Base-by-base conservation (phyloP, 2,113 vertebrate species). In the Galeopterus variegatus region DNA sequence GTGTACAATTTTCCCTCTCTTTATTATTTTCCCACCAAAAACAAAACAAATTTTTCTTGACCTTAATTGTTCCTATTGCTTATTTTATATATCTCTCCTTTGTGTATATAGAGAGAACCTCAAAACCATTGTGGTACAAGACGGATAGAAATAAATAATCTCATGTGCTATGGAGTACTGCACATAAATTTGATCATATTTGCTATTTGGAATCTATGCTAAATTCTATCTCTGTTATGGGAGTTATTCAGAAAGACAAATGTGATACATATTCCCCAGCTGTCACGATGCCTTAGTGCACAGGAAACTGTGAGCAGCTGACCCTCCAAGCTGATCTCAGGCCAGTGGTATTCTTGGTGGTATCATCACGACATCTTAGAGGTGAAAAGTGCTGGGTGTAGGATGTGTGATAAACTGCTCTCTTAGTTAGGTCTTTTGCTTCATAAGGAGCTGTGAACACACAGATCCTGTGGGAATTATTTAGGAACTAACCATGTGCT, bases 261-360 rank as follows among this genome's bases (percentile, higher is more conserved):
- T 80, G 52, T 65, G 79, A 60, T 0, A 48, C 52, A 67, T 65
- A 60, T 4, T 31, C 24, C n/a, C 83, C 89, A 76, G 83, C 88
- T 94, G 83, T 90, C 70, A 36, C 0, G 2, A 28, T 76, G 73
- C 79, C 69, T 82, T 60, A 17, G 2, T 7, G 33, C 28, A 67
- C 88, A 91, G 65, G 88, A 97, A 95, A 33, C 41, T 72, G 19
- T 12, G 21, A 85, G 52, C 86, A 93, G 79, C 82, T 96, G 87
- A 83, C 50, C 52, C 48, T 89, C 69, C 70, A 75, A 83, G 58
- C 75, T 92, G 82, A 94, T 76, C 73, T 94, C 89, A 80, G 77
- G 65, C 58, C 15, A 0, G 3, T 8, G 58, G 33, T 56, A 72
- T 79, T 85, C 54, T 73, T 56, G 48, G 41, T 52, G 79, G 64